Evolutionary conservation across 2,113 vertebrate species (phyloP).

Genomic region (Oncorhynchus kisutch): DNA sequence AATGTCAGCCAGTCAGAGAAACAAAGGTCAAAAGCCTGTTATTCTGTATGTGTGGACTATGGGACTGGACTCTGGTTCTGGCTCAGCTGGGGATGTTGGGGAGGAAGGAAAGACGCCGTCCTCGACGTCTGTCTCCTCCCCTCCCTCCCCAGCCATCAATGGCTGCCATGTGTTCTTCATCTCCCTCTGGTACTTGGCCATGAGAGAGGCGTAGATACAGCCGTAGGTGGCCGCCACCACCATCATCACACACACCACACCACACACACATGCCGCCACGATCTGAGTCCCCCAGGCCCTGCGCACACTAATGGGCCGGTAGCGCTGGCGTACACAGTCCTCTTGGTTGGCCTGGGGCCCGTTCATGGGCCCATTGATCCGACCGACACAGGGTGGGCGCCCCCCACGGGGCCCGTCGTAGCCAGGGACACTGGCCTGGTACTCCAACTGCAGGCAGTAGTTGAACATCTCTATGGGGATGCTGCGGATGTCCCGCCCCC

Average conservation of each 20-base stretch:
- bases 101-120: constrained; percentile 31
- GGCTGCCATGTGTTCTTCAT: constrained; percentile 82
- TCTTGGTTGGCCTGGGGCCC: constrained; percentile 31
- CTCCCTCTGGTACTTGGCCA: constrained; percentile 90
- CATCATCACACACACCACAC: constrained; percentile 96
- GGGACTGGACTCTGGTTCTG: constrained; percentile 22
- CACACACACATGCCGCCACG: constrained; percentile 87
- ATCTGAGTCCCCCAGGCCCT: constrained; percentile 90
- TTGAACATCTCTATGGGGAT: constrained; percentile 94
- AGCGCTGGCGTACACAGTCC: constrained; percentile 79
- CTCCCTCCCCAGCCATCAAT: constrained; percentile 78
- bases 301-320: constrained; percentile 83
- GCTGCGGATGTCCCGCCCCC: constrained; percentile 85
- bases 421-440: constrained; percentile 56
- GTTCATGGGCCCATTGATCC: constrained; percentile 19
- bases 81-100: constrained; percentile 24
- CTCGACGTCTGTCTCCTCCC: constrained; percentile 59
- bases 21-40: constrained; percentile 61
- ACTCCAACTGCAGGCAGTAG: constrained; percentile 83
- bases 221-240: constrained; percentile 91
- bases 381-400: constrained; percentile 66
- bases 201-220: constrained; percentile 90
- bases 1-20: neutral
- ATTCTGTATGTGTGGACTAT: constrained; percentile 63
- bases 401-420: constrained; percentile 48